Percentiles rank a stretch among this genome's conserved stretches.
phyloP scores from a whole-genome alignment of 2,888 invertebrate species.

The Rhimphoctona megacephalus region DNA sequence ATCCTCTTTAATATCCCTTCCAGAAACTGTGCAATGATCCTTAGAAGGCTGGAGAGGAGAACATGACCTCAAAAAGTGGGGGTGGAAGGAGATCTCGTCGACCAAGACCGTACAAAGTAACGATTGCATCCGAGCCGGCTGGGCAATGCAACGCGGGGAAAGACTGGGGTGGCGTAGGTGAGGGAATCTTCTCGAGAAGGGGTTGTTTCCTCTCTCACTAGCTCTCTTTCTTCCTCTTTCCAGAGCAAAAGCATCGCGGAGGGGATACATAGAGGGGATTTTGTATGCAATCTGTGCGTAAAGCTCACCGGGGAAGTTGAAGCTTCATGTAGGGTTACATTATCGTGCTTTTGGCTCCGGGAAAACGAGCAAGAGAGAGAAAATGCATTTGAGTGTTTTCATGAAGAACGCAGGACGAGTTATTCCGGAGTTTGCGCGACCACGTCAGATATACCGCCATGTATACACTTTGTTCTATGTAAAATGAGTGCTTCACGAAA shows the following conservation, averaged over 20 bases:
- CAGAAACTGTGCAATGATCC: constrained; percentile 46
- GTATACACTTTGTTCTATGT: background rate
- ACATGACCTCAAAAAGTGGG: constrained; percentile 20
- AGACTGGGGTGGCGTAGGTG: constrained; percentile 42
- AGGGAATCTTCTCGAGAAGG: constrained; percentile 65
- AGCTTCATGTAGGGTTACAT: constrained; percentile 65
- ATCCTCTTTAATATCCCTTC: constrained; percentile 34
- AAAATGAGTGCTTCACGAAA: background rate
- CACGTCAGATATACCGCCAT: constrained; percentile 16
- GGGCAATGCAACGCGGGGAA: constrained; percentile 70
- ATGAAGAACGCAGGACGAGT: constrained; percentile 57
- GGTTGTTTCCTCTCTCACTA: constrained; percentile 2
- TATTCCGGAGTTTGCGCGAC: constrained; percentile 55
- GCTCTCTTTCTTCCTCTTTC: background rate
- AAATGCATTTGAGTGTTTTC: constrained; percentile 61
- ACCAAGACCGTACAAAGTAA: constrained; percentile 72
- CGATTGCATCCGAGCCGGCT: constrained; percentile 77
- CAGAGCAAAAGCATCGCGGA: constrained; percentile 24
- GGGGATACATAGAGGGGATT: constrained; percentile 33
- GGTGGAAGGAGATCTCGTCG: constrained; percentile 50
- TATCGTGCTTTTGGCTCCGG: constrained; percentile 63
- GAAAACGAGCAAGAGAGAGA: constrained; percentile 51
- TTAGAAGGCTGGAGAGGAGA: constrained; percentile 54
- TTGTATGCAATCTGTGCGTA: constrained; percentile 81
- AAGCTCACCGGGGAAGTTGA: constrained; percentile 75